Base-by-base conservation (phyloP, 1,140 invertebrate genomes). In the Drosophila ananassae region DNA sequence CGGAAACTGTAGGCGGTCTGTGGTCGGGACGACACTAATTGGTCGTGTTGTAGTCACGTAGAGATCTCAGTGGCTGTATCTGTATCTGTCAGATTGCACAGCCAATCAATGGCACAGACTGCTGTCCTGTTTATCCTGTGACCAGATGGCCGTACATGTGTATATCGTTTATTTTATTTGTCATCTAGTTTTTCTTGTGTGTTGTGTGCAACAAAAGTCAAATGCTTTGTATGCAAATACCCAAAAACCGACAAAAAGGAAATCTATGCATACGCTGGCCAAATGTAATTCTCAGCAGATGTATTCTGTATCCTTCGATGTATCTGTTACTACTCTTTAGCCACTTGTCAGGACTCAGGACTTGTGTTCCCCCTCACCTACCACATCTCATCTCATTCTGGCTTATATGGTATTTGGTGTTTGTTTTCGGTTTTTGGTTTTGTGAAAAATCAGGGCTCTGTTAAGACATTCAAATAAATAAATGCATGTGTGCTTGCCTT, bases 31-130 rank as follows among this genome's bases (percentile, higher is more conserved):
- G 58, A 87, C 83, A 87, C 83, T 87, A 87, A 87, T 87, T 87
- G 82, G 83, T 82, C 79, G 82, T 87, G 82, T 87, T 75, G 85
- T 53, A 69, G 79, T 82, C 82, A 89, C 82, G 82, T 87, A 76
- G 63, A 32, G 62, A 60, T 25, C 46, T 46, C 60, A 44, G 60
- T 71, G 56, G 28, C 32, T 57, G 24, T 54, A 52, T 52, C 32
- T 73, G 55, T 62, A 56, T 68, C 51, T 39, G 51, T 57, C 66
- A 67, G 62, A 44, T 71, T 24, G 57, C 32, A 41, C 59, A 73
- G 69, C 30, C 72, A 75, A 75, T 76, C 73, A 67, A 76, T 59
- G 37, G 50, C 72, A 64, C 59, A 51, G 51, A 52, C 52, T 39
- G 25, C 3, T 17, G 66, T 52, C 37, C 48, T 52, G 63, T 47